A percentile compares a stretch with the other conserved stretches of the same genome.
Conservation (phyloP, 2,888 invertebrate species). For the Xestia c-nigrum region DNA sequence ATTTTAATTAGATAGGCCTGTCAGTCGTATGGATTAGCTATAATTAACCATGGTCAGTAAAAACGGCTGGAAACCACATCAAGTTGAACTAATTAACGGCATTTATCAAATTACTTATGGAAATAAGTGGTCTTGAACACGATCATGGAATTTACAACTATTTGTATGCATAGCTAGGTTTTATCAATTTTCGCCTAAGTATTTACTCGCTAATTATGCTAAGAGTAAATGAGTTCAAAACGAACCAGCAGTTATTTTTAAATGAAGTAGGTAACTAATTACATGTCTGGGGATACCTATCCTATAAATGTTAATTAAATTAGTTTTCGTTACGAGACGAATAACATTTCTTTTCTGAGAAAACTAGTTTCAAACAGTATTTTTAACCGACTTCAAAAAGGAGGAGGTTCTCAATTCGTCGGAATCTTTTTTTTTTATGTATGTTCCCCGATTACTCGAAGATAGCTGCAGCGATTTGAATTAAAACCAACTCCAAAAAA, state of each 20-base stretch:
- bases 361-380: not conserved
- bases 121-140: slow-evolving; percentile 20
- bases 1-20: slow-evolving; percentile 38
- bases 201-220: slow-evolving; percentile 6
- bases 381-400: too few species aligned
- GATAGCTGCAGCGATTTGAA: too few species aligned
- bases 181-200: not conserved
- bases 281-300: not conserved
- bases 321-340: not conserved
- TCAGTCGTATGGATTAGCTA: slow-evolving; percentile 13
- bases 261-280: too few species aligned
- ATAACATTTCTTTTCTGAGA: not conserved
- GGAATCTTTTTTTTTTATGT: too few species aligned
- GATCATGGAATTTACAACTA: not conserved
- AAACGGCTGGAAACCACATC: not conserved
- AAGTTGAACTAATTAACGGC: slow-evolving; percentile 20
- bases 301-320: not conserved
- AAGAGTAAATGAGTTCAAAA: not conserved
- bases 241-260: not conserved
- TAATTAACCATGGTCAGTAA: slow-evolving; percentile 25
- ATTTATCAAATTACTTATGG: slow-evolving; percentile 38
- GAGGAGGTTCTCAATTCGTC: too few species aligned
- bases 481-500: too few species aligned
- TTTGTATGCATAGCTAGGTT: not conserved
- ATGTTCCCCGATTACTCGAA: too few species aligned